These are phyloP conservation scores for Rhinophrynus dorsalis DNA, from an alignment of 2,797 vertebrate genomes.

Conservation along the genomic window DNA sequence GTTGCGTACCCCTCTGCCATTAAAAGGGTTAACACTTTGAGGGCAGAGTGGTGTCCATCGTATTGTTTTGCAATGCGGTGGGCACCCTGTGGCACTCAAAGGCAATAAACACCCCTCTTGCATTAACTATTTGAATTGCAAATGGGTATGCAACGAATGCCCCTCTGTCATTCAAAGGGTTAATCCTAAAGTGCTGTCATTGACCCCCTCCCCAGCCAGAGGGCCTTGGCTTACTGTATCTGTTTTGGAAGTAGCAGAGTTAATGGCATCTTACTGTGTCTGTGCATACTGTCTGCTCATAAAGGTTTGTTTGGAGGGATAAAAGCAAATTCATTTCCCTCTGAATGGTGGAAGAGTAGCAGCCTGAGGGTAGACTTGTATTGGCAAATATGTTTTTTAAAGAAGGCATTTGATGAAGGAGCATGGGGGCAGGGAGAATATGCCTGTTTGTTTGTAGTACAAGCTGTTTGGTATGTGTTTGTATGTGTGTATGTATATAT, in stretches of 20 bases:
- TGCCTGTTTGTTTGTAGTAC: background rate
- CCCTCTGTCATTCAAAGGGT: no score
- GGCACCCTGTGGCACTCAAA: no score
- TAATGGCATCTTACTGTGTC: constrained; percentile 10
- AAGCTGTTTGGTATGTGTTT: no score
- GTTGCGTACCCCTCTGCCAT: no score
- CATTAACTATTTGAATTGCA: no score
- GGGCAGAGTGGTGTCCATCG: no score
- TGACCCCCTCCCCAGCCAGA: constrained; percentile 1
- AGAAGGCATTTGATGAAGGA: background rate
- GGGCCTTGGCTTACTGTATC: no score
- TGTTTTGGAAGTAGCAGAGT: background rate
- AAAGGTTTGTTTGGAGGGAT: constrained; percentile 21
- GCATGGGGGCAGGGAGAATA: background rate
- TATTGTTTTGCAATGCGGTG: no score
- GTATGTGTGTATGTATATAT: background rate
- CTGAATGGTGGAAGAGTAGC: constrained; percentile 18
- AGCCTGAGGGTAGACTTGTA: constrained; percentile 8
- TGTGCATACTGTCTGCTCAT: constrained; percentile 13
- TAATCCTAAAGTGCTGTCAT: constrained; percentile 5
- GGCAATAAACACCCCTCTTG: background rate
- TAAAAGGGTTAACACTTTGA: no score
- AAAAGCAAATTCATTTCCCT: constrained; percentile 15
- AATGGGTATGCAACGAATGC: no score
- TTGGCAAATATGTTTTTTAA: constrained; percentile 10